A percentile compares a stretch with the other conserved stretches of the same genome.
Evolutionary conservation across 2,888 invertebrate genomes (phyloP).

Genomic region (Reticulitermes lucifugus): DNA sequence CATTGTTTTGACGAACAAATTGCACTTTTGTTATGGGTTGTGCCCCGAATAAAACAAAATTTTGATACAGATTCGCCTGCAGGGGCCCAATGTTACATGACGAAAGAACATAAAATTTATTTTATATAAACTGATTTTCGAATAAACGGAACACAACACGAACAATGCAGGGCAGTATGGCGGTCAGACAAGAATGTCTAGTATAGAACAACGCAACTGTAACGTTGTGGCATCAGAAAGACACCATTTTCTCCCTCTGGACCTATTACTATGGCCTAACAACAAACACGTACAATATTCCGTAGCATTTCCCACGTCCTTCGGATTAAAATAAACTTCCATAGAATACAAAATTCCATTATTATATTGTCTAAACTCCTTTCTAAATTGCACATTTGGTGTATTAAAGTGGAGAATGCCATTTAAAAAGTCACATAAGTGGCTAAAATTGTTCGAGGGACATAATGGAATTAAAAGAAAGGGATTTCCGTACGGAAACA

Average conservation of each 20-base stretch:
- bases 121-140: neutral
- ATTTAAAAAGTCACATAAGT: neutral
- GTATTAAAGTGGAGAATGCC: neutral
- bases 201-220: neutral
- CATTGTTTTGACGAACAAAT: neutral
- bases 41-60: no score
- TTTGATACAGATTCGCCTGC: neutral
- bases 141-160: constrained; percentile 13
- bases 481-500: neutral
- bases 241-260: neutral
- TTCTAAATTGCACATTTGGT: neutral
- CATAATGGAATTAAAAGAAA: neutral
- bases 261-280: neutral
- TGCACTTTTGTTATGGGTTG: no score
- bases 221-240: neutral
- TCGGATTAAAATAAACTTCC: neutral
- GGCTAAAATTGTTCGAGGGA: neutral
- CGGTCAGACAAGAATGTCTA: neutral
- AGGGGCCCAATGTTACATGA: neutral
- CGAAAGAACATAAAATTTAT: neutral
- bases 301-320: neutral
- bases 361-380: neutral
- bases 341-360: neutral
- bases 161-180: neutral
- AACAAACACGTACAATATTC: neutral